Evolutionary conservation across 1,140 invertebrate species (phyloP).

Genomic region (Neodiprion pinetum): DNA sequence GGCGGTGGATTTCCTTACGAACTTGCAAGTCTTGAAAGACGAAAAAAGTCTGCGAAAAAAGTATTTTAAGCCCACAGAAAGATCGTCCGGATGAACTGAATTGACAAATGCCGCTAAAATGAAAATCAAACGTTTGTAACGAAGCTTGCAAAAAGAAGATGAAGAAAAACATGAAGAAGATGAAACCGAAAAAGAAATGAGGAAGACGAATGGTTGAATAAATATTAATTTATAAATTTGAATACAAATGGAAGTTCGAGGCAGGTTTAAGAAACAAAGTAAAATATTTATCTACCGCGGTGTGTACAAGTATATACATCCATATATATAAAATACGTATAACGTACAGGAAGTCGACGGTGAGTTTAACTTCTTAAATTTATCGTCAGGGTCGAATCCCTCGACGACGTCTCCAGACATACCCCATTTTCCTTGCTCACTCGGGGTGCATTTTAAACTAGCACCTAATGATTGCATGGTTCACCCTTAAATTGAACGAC

Average conservation of each 20-base stretch:
- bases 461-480: background rate
- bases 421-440: background rate
- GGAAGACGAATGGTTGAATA: background rate
- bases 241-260: background rate
- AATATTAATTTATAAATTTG: conserved; percentile 1
- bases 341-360: too few species aligned
- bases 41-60: too few species aligned
- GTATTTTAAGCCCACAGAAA: too few species aligned
- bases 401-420: background rate
- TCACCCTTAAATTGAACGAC: too few species aligned
- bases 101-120: background rate
- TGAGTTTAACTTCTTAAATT: background rate
- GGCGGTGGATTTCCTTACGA: background rate
- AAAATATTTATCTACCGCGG: too few species aligned
- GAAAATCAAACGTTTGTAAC: background rate
- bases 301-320: too few species aligned
- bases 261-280: background rate
- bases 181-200: too few species aligned
- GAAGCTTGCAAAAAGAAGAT: background rate
- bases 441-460: background rate
- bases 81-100: too few species aligned
- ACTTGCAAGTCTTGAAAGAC: background rate
- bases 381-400: background rate
- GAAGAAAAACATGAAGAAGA: too few species aligned
- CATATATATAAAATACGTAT: too few species aligned